These are phyloP conservation scores for Tenualosa ilisha DNA, from an alignment of 2,797 vertebrate species.

Conservation along the genomic window DNA sequence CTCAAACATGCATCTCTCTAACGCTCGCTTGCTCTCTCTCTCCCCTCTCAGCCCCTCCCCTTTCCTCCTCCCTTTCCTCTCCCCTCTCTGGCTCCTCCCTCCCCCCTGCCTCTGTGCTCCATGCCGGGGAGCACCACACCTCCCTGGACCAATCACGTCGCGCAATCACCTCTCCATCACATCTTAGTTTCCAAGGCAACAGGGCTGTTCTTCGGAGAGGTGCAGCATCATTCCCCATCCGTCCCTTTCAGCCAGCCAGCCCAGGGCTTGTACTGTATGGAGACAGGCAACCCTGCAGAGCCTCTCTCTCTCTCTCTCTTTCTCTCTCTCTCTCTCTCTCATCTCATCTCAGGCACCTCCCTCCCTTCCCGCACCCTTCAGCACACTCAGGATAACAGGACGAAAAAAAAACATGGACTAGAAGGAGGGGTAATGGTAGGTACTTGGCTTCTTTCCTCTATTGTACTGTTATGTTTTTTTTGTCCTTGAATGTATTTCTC, in stretches of 20 bases:
- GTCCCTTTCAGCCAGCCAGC: slow-evolving; percentile 29
- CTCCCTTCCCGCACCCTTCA: slow-evolving; percentile 75
- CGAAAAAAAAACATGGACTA: slow-evolving; percentile 68
- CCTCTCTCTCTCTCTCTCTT: slow-evolving; percentile 76
- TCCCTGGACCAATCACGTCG: slow-evolving; percentile 81
- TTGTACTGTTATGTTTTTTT: slow-evolving; percentile 21
- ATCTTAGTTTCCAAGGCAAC: slow-evolving; percentile 93
- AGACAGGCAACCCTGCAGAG: slow-evolving; percentile 84
- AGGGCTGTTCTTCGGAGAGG: slow-evolving; percentile 86
- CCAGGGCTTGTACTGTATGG: slow-evolving; percentile 81
- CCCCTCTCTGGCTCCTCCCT: slow-evolving; percentile 50
- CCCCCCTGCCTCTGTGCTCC: slow-evolving; percentile 32
- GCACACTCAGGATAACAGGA: slow-evolving; percentile 74
- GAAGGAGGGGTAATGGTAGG: slow-evolving; percentile 79
- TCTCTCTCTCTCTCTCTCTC: slow-evolving; percentile 15
- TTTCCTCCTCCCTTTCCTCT: slow-evolving; percentile 22
- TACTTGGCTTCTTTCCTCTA: slow-evolving; percentile 49
- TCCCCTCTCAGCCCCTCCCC: slow-evolving; percentile 25
- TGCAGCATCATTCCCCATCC: slow-evolving; percentile 82
- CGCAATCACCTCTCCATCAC: slow-evolving; percentile 88
- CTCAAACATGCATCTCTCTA: background rate
- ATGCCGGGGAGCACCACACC: slow-evolving; percentile 63
- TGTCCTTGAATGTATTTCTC: background rate
- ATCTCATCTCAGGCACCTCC: slow-evolving; percentile 76
- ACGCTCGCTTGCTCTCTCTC: background rate